Conservation (phyloP, 2,888 invertebrate species). For the Didymodactylos carnosus region DNA sequence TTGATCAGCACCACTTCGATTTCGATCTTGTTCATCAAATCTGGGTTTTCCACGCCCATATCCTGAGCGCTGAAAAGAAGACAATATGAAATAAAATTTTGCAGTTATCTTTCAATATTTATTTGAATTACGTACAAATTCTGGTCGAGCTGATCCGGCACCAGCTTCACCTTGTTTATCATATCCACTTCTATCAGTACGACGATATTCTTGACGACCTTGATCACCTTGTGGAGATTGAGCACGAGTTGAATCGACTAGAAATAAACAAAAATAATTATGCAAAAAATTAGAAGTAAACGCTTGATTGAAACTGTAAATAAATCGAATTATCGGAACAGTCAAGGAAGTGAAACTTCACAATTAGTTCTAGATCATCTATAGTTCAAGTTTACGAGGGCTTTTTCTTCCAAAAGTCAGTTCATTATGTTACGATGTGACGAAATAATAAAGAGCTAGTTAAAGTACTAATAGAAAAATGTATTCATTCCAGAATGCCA, state of each 20-base stretch:
- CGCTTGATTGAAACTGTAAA: too few relatives aligned
- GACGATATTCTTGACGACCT: constrained; percentile 25
- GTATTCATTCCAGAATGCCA: too few relatives aligned
- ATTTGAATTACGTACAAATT: constrained; percentile 47
- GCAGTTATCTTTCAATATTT: neutral
- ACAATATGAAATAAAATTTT: neutral
- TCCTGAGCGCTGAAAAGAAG: constrained; percentile 8
- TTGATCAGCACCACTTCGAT: neutral
- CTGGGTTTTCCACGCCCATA: constrained; percentile 8
- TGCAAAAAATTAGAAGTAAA: too few relatives aligned
- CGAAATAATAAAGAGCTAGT: too few relatives aligned
- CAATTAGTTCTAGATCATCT: too few relatives aligned
- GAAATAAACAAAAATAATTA: too few relatives aligned
- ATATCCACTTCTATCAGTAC: constrained; percentile 31
- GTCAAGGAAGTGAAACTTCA: too few relatives aligned
- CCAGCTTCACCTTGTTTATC: constrained; percentile 95
- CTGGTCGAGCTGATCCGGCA: constrained; percentile 52
- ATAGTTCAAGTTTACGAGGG: too few relatives aligned
- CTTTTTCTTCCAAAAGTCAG: too few relatives aligned
- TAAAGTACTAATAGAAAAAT: too few relatives aligned
- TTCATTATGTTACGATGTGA: too few relatives aligned
- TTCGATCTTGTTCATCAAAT: neutral
- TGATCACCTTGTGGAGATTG: constrained; percentile 22
- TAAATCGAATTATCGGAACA: too few relatives aligned
- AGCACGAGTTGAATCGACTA: constrained; percentile 6